Base-by-base conservation (phyloP, 1,140 invertebrate genomes). In the Drosophila bipectinata region DNA sequence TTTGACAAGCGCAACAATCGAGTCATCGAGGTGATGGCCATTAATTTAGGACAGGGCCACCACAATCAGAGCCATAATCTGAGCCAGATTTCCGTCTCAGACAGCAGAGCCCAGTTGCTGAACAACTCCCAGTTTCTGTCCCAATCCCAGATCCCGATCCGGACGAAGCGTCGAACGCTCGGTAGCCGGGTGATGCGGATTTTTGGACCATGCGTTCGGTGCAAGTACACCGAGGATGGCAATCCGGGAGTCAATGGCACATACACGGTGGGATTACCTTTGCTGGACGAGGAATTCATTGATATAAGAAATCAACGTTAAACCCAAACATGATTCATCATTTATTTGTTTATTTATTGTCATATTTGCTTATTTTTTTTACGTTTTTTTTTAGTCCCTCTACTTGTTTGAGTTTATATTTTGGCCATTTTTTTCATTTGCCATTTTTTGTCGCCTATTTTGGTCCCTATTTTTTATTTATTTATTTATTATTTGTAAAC, bases 171-270 rank as follows among this genome's bases (percentile, higher is more conserved):
- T 26, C 41, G 32, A 15, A 57, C 76, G 4, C 49, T 90, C 8
- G 64, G 60, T 5, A 34, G 57, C 1, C 87, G 87, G 2, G 51
- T 90, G 49, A 34, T 90, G 21, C 69, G 79, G 3, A 12, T 90
- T 0, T 49, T 90, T 12, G 82, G 87, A n/a, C 75, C 87, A 0
- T 90, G 87, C 41, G 77, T 72, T 0, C 66, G 67, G 2, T 90
- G 87, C 63, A 54, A 69, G 3, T 72, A 87, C 45, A 26, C 52
- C 8, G 15, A 67, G 32, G 62, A 77, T 3, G 12, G 61, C n/a
- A 21, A 8, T 4, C 62, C 82, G 15, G 53, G 21, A 15, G 30
- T 51, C 7, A 73, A 51, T 48, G 51, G 32, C 18, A 79, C 68
- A 9, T 79, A 79, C 44, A 64, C 48, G 6, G 67, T 74, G 14